phyloP scores from a whole-genome alignment of 2,888 invertebrate species.

The Ornithoptera priamus region DNA sequence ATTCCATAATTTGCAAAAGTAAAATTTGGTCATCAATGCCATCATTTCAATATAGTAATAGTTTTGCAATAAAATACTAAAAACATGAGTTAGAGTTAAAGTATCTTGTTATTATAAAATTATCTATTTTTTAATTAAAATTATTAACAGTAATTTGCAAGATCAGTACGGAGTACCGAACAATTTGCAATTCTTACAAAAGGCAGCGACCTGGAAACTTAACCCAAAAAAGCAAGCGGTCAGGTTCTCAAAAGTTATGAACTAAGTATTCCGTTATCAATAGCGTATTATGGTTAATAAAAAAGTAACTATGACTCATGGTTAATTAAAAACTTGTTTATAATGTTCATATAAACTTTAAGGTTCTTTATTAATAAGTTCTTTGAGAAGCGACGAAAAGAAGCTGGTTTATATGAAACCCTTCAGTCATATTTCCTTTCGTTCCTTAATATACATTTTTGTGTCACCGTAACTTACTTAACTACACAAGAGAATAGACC shows the following conservation, averaged over 20 bases:
- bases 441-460: not conserved
- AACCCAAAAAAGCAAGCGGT: slow-evolving; percentile 11
- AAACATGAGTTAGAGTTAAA: too few species aligned
- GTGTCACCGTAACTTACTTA: not conserved
- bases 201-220: slow-evolving; percentile 17
- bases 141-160: too few species aligned
- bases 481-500: not conserved
- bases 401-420: not conserved
- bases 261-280: slow-evolving; percentile 15
- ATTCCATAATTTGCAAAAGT: too few species aligned
- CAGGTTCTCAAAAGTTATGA: slow-evolving; percentile 11
- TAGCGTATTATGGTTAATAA: slow-evolving; percentile 1
- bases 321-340: slow-evolving; percentile 6
- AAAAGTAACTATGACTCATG: not conserved
- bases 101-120: not conserved
- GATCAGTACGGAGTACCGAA: not conserved
- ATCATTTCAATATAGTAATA: too few species aligned
- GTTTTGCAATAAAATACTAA: too few species aligned
- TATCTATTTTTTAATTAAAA: not conserved
- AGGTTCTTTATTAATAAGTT: too few species aligned
- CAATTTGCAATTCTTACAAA: slow-evolving; percentile 12
- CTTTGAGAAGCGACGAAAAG: too few species aligned
- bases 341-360: not conserved
- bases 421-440: not conserved
- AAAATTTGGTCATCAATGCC: too few species aligned